Percentiles rank a stretch among this genome's conserved stretches.
Evolutionary conservation across 2,113 vertebrate genomes (phyloP).

Genomic region (Ictalurus furcatus): DNA sequence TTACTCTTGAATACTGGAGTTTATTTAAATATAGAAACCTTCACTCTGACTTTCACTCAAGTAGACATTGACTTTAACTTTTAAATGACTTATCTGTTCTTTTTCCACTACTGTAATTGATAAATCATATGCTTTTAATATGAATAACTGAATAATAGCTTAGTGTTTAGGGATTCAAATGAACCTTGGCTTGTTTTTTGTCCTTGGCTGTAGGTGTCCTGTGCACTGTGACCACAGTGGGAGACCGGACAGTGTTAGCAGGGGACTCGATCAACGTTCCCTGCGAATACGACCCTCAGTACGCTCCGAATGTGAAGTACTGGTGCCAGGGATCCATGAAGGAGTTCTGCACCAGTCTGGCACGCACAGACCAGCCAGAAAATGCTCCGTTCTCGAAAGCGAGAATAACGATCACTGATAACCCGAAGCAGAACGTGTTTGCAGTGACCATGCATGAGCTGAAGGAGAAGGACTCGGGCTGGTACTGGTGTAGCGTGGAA

Average conservation of each 20-base stretch:
- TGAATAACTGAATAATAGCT: background rate
- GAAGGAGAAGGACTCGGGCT: slow-evolving; percentile 61
- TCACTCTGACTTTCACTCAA: background rate
- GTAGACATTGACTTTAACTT: background rate
- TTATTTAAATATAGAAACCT: background rate
- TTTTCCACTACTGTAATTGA: background rate
- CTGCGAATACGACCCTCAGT: slow-evolving; percentile 70
- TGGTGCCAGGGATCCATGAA: slow-evolving; percentile 67
- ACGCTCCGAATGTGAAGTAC: slow-evolving; percentile 70
- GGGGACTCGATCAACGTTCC: slow-evolving; percentile 64
- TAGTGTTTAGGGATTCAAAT: background rate
- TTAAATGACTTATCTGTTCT: background rate
- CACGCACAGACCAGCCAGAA: slow-evolving; percentile 58
- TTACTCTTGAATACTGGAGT: background rate
- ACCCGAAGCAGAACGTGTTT: slow-evolving; percentile 67
- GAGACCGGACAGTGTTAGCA: slow-evolving; percentile 60
- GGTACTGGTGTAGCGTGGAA: slow-evolving; percentile 75
- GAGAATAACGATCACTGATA: slow-evolving; percentile 65
- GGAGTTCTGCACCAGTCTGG: slow-evolving; percentile 69
- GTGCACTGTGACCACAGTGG: slow-evolving; percentile 53
- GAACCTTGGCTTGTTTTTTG: background rate
- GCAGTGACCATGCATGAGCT: slow-evolving; percentile 69
- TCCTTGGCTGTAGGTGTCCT: slow-evolving; percentile 11
- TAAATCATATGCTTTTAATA: too few species aligned
- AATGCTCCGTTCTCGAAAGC: background rate